Base-by-base conservation (phyloP, 2,113 vertebrate species). In the Deroptyus accipitrinus region DNA sequence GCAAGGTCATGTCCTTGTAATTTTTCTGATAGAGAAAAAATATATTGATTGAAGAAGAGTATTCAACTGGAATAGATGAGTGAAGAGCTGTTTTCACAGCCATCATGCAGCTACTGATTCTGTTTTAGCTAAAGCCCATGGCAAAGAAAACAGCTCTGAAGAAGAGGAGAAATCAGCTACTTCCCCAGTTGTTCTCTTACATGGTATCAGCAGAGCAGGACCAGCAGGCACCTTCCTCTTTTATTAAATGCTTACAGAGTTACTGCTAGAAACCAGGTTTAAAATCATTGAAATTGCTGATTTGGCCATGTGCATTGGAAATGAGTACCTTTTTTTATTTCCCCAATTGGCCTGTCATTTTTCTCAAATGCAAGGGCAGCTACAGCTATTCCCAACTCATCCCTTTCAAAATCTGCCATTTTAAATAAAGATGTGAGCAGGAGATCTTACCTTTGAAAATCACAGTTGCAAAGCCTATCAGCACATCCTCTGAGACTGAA, bases 271-370 rank as follows among this genome's bases (percentile, higher is more conserved):
- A 75, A 86, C 70, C 20, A 73, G 28, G 23, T 46, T 92, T 84
- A 39, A 95, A 92, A 77, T 83, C 66, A 78, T 33, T 72, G 9
- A 69, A 87, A 76, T 31, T 51, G 74, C 77, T 84, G 69, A 74
- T 91, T 88, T 76, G 70, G 52, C 52, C 72, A 41, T 66, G 63
- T 62, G 72, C n/a, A 78, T 39, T 66, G 54, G 62, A 92, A 80
- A 93, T 80, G 31, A 76, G 19, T 70, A 86, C n/a, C 49, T 93
- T 92, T 79, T 94, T 88, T 83, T 37, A 83, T 88, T 88, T 86
- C 2, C 0, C 39, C 69, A 62, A 92, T 28, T 80, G 54, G 67
- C 59, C 52, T 88, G 76, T 68, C 70, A 78, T 86, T 89, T 92
- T 78, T 27, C 76, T 86, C 33, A 90, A 90, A 86, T 52, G 54